Evolutionary conservation across 2,888 invertebrate species (phyloP), one percentile per base, ranked within the genome.

Genomic region (Imbricaverruca yamaguchii): DNA sequence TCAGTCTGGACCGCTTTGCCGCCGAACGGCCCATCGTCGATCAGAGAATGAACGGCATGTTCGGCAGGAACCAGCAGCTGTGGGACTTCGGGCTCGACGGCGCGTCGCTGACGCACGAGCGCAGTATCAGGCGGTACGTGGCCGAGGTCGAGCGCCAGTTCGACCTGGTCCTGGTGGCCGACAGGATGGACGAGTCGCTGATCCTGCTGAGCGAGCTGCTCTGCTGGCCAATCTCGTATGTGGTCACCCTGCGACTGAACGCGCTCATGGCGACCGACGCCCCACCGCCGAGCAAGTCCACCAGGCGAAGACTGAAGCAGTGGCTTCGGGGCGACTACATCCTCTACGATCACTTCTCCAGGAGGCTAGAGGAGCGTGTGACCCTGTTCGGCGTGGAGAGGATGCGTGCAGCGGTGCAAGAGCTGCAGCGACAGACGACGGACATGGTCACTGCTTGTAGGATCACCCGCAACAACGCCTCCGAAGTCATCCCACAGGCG

Each of bases 21-120:
- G 53, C 39, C 18, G 15, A 53, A 13, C 7, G 7, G 39, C 65
- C 65, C 65, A 67, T 67, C 67, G 67, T 57, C 18, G 61, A 80
- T 18, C 55, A 61, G 25, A 59, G 84, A 12, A 11, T 56, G 21
- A 56, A 61, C 13, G 83, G 83, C 21, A 83, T 84, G 77, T 84
- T 86, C 23, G 86, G 86, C 23, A 83, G 85, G 67, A 86, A 86
- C 84, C 86, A 86, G 80, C 85, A 86, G 85, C 83, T 85, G 23
- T 86, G 84, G 81, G 86, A 86, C 81, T 83, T 86, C 80, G 86
- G 86, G 0, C 80, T 86, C 15, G 82, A 84, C 25, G 83, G 83
- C 1, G 78, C 80, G 10, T 80, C 83, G 11, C 84, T 85, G 78
- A 81, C 82, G 21, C 84, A 85, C 80, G 77, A 80, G 10, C 78